Conservation (phyloP, 1,140 invertebrate species). For the Schlechtendalia chinensis region DNA sequence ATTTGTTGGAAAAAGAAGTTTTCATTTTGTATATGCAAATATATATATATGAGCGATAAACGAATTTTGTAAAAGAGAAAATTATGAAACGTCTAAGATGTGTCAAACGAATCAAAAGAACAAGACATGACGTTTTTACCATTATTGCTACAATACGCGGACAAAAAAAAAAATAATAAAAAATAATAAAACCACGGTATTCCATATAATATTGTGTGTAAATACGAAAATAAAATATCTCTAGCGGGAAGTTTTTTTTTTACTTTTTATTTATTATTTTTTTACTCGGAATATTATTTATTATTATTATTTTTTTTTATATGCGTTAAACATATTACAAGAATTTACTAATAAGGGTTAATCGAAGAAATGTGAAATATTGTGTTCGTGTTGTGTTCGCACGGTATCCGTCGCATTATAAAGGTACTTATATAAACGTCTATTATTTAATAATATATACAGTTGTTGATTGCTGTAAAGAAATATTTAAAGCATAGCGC, state of each 20-base stretch:
- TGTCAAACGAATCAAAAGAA: conserved; percentile 6
- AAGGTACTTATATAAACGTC: no score
- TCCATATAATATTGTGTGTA: background rate
- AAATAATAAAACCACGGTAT: background rate
- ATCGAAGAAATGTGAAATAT: no score
- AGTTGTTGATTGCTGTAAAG: no score
- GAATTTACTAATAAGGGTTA: no score
- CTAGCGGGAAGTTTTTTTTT: no score
- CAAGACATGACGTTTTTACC: background rate
- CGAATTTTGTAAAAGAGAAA: conserved; percentile 12
- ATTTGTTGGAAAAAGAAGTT: background rate
- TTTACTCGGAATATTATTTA: no score
- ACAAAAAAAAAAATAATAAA: conserved; percentile 11
- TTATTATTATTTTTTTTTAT: no score
- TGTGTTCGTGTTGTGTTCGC: no score
- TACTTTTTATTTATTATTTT: background rate
- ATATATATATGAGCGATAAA: conserved; percentile 8
- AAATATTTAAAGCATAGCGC: no score
- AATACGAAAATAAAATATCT: background rate
- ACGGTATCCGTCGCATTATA: no score
- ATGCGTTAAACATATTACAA: no score
- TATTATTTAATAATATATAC: no score
- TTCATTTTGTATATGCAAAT: background rate
- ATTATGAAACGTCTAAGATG: conserved; percentile 22
- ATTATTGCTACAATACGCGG: background rate